Conservation (phyloP, 2,888 invertebrate species). For the Nomada ruficornis region DNA sequence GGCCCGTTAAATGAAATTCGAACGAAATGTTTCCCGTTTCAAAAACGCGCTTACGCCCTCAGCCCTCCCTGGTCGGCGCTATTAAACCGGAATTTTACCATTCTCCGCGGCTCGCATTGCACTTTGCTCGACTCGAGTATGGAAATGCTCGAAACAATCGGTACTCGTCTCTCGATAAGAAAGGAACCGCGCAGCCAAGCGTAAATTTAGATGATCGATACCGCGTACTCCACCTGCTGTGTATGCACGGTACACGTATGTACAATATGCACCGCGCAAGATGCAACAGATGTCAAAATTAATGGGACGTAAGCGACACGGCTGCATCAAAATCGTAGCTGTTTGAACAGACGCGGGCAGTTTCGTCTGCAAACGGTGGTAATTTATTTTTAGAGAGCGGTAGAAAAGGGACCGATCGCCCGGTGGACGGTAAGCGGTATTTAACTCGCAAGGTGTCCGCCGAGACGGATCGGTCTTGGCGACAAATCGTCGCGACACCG, state of each 20-base stretch:
- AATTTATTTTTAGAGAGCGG: no score
- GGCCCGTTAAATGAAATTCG: not conserved
- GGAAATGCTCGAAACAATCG: no score
- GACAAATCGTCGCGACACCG: constrained; percentile 36
- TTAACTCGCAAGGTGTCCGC: constrained; percentile 18
- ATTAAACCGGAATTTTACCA: no score
- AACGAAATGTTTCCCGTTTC: not conserved
- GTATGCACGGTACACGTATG: not conserved
- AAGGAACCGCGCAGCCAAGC: not conserved
- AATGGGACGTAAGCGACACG: constrained; percentile 24
- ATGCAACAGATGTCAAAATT: constrained; percentile 56
- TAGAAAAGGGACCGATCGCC: no score
- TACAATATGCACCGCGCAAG: not conserved
- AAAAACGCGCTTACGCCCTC: not conserved
- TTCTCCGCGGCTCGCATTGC: no score
- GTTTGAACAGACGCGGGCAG: constrained; percentile 40
- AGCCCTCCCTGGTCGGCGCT: no score
- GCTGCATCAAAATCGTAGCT: not conserved
- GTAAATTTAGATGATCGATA: not conserved
- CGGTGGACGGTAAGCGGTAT: constrained; percentile 40
- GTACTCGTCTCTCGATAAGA: not conserved
- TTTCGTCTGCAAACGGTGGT: constrained; percentile 25
- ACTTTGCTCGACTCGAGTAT: no score
- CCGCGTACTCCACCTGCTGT: not conserved
- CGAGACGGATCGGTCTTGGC: constrained; percentile 18